Evolutionary conservation across 1,140 invertebrate genomes (phyloP).

Genomic region (Sycobia sp.): DNA sequence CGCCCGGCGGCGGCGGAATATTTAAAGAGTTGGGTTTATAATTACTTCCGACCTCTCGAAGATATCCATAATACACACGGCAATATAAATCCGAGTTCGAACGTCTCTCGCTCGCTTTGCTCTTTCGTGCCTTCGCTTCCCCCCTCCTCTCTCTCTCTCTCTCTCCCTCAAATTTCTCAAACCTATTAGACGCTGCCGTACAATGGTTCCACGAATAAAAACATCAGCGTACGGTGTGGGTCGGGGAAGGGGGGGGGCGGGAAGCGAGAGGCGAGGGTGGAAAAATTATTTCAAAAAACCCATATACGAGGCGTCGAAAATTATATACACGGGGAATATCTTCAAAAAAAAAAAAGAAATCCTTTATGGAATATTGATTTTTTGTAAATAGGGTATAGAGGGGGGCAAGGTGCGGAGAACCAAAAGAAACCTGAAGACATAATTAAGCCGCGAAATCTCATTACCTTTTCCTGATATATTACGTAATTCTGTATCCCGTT

Average conservation of each 20-base stretch:
- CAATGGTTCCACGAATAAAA: conserved; percentile 34
- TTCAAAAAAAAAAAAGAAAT: too few relatives aligned
- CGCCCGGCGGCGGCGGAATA: conserved; percentile 34
- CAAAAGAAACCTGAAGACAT: conserved; percentile 30
- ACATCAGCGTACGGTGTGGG: too few relatives aligned
- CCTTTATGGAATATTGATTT: conserved; percentile 17
- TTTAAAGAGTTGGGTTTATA: conserved; percentile 53
- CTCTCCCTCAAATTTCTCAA: conserved; percentile 11
- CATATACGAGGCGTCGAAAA: neutral
- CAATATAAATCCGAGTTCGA: conserved; percentile 27
- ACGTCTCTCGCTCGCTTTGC: too few relatives aligned
- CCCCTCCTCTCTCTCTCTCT: neutral
- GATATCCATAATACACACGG: conserved; percentile 17
- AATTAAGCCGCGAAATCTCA: conserved; percentile 27
- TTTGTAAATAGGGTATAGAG: conserved; percentile 1
- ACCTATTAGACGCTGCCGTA: conserved; percentile 5
- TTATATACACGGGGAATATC: neutral
- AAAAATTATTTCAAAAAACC: conserved; percentile 32
- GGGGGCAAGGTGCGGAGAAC: too few relatives aligned
- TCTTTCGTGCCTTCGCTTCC: neutral
- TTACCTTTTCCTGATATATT: conserved; percentile 12
- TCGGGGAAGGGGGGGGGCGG: too few relatives aligned
- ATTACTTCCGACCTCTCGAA: conserved; percentile 54
- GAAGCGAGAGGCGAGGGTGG: too few relatives aligned
- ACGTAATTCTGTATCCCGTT: too few relatives aligned